Evolutionary conservation across 2,797 vertebrate species (phyloP), one percentile per base, ranked within the genome.

Genomic region (Sphenopsis melanotis): DNA sequence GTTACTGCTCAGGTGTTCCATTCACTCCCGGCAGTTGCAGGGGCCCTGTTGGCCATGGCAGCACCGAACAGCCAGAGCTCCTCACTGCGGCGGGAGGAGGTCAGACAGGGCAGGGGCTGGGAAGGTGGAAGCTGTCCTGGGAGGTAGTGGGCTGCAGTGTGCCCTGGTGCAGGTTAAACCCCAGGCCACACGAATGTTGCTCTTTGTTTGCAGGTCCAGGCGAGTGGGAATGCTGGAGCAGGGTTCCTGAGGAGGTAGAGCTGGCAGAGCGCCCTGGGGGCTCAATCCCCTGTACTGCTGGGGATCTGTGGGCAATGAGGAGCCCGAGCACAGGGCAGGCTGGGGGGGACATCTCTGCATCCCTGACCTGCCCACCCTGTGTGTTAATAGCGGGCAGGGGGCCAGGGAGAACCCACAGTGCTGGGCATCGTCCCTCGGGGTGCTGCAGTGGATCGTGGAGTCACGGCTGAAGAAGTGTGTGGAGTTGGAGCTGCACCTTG

Each of bases 171-270:
- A 3, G 22, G 20, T 61, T 34, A 64, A 81, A 12, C 8, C 20
- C 9, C 1, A 3, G 8, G 2, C 46, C 23, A 16, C 1, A 0
- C 1, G 2, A 34, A 19, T 0, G 0, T 0, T 1, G 3, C 26
- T 27, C 12, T 87, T 56, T 34, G 29, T 36, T 87, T 71, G 53
- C 75, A 57, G 88, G 32, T 37, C 29, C 15, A 3, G 52, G 56
- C 0, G 0, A 50, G 44, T 15, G 39, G 15, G 6, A 41, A 3
- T 3, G 7, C 15, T 37, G 7, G 23, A 0, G 0, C 1, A 13
- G 61, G 34, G 39, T 24, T 66, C 34, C 52, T 41, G 36, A 41
- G 47, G 57, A 92, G 89, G 89, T 66, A 68, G 75, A 66, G 82
- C 6, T 0, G 1, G 22, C 10, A 39, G 41, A 60, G 68, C 0